Conservation (phyloP, 2,888 invertebrate genomes). For the Linnaemya tessellans region DNA sequence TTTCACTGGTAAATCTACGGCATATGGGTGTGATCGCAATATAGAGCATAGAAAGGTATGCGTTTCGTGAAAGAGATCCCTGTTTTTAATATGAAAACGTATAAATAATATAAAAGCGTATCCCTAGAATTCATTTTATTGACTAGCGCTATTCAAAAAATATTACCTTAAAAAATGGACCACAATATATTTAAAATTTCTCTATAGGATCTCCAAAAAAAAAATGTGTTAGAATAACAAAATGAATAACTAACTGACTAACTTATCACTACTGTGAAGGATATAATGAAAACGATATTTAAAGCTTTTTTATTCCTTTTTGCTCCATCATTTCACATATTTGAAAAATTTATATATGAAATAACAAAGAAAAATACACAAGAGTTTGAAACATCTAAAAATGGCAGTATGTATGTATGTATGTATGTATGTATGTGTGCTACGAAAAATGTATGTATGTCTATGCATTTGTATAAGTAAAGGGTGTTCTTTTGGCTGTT, state of each 20-base stretch:
- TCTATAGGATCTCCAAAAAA: background rate
- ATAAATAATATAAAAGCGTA: too few relatives aligned
- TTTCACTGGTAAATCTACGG: too few relatives aligned
- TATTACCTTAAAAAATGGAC: background rate
- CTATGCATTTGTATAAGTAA: too few relatives aligned
- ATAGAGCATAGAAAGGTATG: too few relatives aligned
- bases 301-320: slow-evolving; percentile 16
- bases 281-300: slow-evolving; percentile 21
- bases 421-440: background rate
- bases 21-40: too few relatives aligned
- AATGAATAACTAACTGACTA: background rate
- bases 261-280: slow-evolving; percentile 8
- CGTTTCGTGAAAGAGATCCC: too few relatives aligned
- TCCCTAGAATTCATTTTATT: too few relatives aligned
- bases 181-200: background rate
- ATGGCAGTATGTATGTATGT: background rate
- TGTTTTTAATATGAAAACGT: too few relatives aligned
- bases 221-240: background rate
- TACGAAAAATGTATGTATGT: background rate
- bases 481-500: too few relatives aligned
- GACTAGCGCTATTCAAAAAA: too few relatives aligned
- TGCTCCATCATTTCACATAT: background rate
- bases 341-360: background rate
- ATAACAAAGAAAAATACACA: slow-evolving; percentile 3
- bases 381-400: slow-evolving; percentile 10